A percentile compares a stretch with the other conserved stretches of the same genome.
These are phyloP conservation scores for Nycteola revayana DNA, from an alignment of 2,888 invertebrate genomes.

Conservation along the genomic window DNA sequence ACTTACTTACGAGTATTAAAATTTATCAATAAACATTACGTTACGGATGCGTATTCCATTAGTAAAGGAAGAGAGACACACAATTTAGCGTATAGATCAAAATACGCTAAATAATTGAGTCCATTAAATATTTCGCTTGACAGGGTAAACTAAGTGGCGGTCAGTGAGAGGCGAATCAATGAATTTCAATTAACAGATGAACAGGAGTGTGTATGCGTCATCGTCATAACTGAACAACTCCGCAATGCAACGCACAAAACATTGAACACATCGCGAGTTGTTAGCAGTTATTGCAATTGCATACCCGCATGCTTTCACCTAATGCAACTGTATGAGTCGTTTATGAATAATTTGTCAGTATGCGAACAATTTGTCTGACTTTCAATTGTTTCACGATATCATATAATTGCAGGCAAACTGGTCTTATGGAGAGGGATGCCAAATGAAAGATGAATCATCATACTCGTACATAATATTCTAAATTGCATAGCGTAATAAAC, in stretches of 20 bases:
- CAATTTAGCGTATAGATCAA: too few relatives aligned
- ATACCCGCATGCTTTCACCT: constrained; percentile 44
- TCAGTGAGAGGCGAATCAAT: constrained; percentile 43
- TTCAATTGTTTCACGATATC: constrained; percentile 8
- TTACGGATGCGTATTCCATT: too few relatives aligned
- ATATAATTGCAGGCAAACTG: constrained; percentile 3
- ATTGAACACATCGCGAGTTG: constrained; percentile 43
- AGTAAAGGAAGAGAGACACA: too few relatives aligned
- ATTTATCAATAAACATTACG: too few relatives aligned
- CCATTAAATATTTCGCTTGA: constrained; percentile 9
- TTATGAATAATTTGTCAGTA: constrained; percentile 19
- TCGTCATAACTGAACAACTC: constrained; percentile 36
- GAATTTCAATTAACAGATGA: constrained; percentile 51
- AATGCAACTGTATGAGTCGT: constrained; percentile 2
- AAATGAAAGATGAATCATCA: constrained; percentile 2
- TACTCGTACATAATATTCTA: too few relatives aligned
- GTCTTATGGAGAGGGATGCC: constrained; percentile 1
- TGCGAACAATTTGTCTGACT: constrained; percentile 33
- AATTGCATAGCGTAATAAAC: too few relatives aligned
- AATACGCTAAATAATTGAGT: constrained; percentile 1
- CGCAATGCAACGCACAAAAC: constrained; percentile 45
- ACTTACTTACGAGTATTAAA: too few relatives aligned
- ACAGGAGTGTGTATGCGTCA: constrained; percentile 32
- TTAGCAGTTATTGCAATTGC: constrained; percentile 46
- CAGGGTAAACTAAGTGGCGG: constrained; percentile 7